Evolutionary conservation across 2,888 invertebrate genomes (phyloP).

Genomic region (Helleia helle): DNA sequence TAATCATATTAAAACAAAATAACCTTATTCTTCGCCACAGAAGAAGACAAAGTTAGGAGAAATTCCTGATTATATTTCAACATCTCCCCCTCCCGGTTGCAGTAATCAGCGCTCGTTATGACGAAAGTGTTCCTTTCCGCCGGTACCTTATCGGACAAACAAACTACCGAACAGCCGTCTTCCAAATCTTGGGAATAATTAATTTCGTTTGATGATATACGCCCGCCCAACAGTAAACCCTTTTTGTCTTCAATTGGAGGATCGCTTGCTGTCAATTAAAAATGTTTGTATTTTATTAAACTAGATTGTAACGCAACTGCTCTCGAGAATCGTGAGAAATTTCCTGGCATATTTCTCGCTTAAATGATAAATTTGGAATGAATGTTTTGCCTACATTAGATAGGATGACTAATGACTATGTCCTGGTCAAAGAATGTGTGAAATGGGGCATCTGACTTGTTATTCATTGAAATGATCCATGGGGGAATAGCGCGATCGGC

Average conservation of each 20-base stretch:
- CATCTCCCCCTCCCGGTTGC: conserved; percentile 45
- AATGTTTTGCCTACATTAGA: too few relatives aligned
- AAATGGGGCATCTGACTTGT: too few relatives aligned
- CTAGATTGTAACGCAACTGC: too few relatives aligned
- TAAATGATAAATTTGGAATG: too few relatives aligned
- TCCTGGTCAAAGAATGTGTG: too few relatives aligned
- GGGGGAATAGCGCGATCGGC: too few relatives aligned
- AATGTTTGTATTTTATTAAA: neutral
- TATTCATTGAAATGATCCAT: too few relatives aligned
- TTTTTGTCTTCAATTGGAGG: conserved; percentile 39
- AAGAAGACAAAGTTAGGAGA: conserved; percentile 46
- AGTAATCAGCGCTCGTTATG: conserved; percentile 57
- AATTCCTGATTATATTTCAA: conserved; percentile 63
- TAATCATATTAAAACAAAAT: too few relatives aligned
- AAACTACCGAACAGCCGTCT: conserved; percentile 47
- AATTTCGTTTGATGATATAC: conserved; percentile 51
- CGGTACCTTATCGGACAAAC: conserved; percentile 31
- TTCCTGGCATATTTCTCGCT: too few relatives aligned
- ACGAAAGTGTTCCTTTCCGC: conserved; percentile 43
- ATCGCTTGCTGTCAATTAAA: conserved; percentile 36
- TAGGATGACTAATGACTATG: too few relatives aligned
- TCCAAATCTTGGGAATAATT: conserved; percentile 50
- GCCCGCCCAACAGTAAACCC: conserved; percentile 51
- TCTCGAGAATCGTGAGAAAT: too few relatives aligned
- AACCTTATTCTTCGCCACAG: conserved; percentile 41